phyloP scores from a whole-genome alignment of 2,888 invertebrate genomes.

The Alloscopus bannaensis region DNA sequence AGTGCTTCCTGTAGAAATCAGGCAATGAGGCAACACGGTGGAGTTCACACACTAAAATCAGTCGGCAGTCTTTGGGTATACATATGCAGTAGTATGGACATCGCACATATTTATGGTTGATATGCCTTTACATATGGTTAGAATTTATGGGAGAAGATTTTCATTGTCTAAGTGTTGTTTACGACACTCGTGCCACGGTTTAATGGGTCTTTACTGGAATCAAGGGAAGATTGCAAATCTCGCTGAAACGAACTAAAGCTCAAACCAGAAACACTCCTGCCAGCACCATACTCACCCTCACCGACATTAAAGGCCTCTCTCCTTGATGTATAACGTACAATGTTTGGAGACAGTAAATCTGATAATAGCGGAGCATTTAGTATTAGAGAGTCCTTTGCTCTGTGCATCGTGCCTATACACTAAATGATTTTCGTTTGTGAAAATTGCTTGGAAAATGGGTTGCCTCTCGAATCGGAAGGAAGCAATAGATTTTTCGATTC shows the following conservation, averaged over 20 bases:
- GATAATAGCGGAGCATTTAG: slow-evolving; percentile 8
- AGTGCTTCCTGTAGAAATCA: not conserved
- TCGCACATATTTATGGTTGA: not conserved
- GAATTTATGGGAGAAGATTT: slow-evolving; percentile 70
- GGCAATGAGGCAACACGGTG: no score
- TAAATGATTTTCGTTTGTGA: slow-evolving; percentile 35
- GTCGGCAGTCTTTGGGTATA: not conserved
- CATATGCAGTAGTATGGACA: not conserved
- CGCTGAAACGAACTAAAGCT: slow-evolving; percentile 1
- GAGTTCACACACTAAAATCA: no score
- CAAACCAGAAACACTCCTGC: slow-evolving; percentile 17
- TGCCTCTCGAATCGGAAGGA: slow-evolving; percentile 14
- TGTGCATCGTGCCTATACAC: slow-evolving; percentile 27
- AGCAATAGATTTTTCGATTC: no score
- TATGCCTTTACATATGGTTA: slow-evolving; percentile 64
- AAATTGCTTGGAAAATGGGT: slow-evolving; percentile 52
- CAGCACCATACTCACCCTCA: slow-evolving; percentile 1
- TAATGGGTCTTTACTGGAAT: slow-evolving; percentile 55
- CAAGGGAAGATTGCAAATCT: slow-evolving; percentile 46
- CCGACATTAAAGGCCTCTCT: no score
- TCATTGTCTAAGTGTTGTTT: slow-evolving; percentile 72
- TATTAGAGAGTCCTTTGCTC: slow-evolving; percentile 35
- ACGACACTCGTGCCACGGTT: slow-evolving; percentile 66
- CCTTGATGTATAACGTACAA: not conserved
- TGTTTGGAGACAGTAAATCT: not conserved